Evolutionary conservation across 2,888 invertebrate species (phyloP).

Genomic region (Yponomeuta sedellus): DNA sequence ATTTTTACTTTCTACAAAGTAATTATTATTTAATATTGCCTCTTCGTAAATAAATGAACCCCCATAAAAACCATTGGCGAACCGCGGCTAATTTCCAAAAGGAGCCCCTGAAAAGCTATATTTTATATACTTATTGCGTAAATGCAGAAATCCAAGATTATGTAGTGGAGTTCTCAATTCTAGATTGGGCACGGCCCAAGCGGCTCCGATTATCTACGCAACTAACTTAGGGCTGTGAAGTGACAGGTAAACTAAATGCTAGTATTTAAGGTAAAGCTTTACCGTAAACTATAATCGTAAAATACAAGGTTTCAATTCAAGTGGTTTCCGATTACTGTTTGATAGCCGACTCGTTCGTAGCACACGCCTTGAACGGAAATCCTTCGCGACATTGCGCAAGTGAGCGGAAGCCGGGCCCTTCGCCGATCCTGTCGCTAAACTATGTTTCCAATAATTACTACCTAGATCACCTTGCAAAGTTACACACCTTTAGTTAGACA

Average conservation of each 20-base stretch:
- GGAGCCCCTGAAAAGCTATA: no score
- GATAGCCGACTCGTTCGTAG: neutral
- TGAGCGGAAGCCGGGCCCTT: slow-evolving; percentile 10
- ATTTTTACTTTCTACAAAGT: no score
- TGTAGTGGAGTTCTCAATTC: no score
- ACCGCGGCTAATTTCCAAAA: no score
- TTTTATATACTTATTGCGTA: no score
- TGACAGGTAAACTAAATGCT: neutral
- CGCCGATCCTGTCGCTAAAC: slow-evolving; percentile 3
- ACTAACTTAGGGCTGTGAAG: no score
- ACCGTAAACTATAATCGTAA: neutral
- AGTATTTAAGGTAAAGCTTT: neutral
- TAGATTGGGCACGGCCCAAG: no score
- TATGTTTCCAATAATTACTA: neutral
- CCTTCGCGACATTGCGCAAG: slow-evolving; percentile 18
- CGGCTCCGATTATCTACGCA: no score
- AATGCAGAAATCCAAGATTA: no score
- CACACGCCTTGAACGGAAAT: slow-evolving; percentile 17
- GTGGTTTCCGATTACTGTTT: neutral
- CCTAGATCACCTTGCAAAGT: slow-evolving; percentile 6
- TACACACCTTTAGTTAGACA: neutral
- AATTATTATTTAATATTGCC: no score
- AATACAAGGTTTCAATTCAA: neutral
- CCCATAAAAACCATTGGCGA: no score
- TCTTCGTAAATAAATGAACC: no score